phyloP scores from a whole-genome alignment of 1,140 invertebrate genomes.

The Idris sp. region DNA sequence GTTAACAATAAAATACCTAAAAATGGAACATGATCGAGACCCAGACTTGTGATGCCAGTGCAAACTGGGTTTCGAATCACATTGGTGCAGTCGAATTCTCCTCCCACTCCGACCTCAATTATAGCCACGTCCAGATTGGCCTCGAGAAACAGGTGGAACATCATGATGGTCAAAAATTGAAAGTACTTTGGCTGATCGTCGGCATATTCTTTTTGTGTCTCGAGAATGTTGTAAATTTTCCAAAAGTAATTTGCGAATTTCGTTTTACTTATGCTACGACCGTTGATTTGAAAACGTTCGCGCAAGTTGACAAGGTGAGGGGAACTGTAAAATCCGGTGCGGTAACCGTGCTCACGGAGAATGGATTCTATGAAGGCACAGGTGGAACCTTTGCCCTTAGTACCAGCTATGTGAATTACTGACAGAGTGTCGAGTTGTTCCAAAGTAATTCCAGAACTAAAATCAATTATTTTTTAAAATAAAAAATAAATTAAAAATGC shows the following conservation, averaged over 20 bases:
- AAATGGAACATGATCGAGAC: conserved; percentile 89
- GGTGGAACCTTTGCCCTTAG: conserved; percentile 97
- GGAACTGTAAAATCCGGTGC: conserved; percentile 97
- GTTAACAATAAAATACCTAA: conserved; percentile 36
- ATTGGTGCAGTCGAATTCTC: conserved; percentile 96
- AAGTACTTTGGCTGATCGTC: conserved; percentile 96
- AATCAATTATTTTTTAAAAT: too few species aligned
- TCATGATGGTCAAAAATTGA: conserved; percentile 94
- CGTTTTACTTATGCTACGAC: conserved; percentile 84
- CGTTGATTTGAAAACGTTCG: conserved; percentile 96
- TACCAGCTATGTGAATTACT: conserved; percentile 96
- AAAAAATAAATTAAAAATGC: too few species aligned
- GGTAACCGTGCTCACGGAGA: conserved; percentile 88
- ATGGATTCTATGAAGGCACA: conserved; percentile 96
- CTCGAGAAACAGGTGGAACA: conserved; percentile 91
- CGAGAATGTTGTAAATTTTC: conserved; percentile 85
- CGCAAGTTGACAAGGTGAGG: conserved; percentile 95
- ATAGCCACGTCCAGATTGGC: conserved; percentile 95
- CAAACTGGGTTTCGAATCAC: conserved; percentile 88
- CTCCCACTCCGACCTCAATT: conserved; percentile 98
- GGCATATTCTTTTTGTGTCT: conserved; percentile 78
- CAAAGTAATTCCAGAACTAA: conserved; percentile 82
- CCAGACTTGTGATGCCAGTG: conserved; percentile 93
- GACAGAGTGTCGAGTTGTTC: conserved; percentile 84
- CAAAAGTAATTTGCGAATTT: conserved; percentile 91